Percentiles rank a stretch among this genome's conserved stretches.
phyloP scores from a whole-genome alignment of 2,797 vertebrate genomes.

The Tragelaphus oryx region DNA sequence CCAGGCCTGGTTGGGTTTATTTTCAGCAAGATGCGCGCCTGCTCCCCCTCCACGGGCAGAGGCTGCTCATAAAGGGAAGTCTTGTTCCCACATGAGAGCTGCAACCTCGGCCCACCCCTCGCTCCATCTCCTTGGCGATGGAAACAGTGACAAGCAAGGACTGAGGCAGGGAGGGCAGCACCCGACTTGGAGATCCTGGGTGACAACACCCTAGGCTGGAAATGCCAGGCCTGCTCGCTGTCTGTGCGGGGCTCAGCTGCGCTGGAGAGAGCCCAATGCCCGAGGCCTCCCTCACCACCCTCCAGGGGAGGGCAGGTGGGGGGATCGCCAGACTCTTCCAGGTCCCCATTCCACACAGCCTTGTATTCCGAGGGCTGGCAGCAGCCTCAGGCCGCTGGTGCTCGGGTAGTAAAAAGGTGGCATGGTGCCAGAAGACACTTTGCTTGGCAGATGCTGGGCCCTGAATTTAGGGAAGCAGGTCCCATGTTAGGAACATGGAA shows the following conservation, averaged over 20 bases:
- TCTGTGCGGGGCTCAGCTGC: neutral
- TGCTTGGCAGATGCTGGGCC: neutral
- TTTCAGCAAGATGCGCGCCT: neutral
- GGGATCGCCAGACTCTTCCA: neutral
- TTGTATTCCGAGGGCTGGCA: neutral
- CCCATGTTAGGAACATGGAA: neutral
- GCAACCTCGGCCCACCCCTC: accelerated
- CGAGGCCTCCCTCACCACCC: neutral
- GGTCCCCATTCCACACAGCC: neutral
- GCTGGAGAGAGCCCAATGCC: neutral
- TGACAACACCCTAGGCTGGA: neutral
- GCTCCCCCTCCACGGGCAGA: neutral
- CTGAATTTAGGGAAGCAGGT: neutral
- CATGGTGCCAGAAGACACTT: neutral
- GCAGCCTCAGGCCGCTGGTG: neutral
- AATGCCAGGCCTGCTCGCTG: neutral
- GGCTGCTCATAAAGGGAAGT: neutral
- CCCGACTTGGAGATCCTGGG: neutral
- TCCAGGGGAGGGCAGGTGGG: neutral
- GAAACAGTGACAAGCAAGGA: neutral
- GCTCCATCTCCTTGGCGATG: neutral
- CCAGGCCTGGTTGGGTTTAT: neutral
- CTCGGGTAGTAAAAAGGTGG: neutral
- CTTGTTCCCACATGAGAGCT: neutral
- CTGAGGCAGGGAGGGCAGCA: neutral